Base-by-base conservation (phyloP, 2,888 invertebrate genomes). In the Drosophila gaucha region DNA sequence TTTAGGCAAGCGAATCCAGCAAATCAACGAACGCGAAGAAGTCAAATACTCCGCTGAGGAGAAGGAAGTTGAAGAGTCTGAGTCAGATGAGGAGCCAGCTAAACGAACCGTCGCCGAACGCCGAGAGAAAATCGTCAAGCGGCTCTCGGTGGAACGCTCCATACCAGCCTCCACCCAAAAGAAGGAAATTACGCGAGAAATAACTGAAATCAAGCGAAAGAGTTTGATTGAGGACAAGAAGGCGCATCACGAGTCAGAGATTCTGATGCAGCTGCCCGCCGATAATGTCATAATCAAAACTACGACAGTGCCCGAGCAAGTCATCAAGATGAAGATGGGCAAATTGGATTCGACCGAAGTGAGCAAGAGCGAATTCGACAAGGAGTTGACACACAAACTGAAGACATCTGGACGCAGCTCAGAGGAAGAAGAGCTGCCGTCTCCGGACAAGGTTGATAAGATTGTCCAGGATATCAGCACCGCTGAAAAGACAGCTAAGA, bases 1-100 rank as follows among this genome's bases (percentile, higher is more conserved):
- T 49, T 4, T 41, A 92, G 92, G 91, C 75, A 89, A 91, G 68
- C 86, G 90, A 55, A 90, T 91, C 56, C 91, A 91, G 79, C 91
- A 92, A 77, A 90, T 92, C 39, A 91, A 92, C 47, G 93, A 94
- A 82, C 91, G 92, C 68, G 95, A 95, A 80, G 96, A 96, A 91
- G 93, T 94, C 28, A 96, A 96, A 90, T 96, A 96, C 89, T 95
- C 95, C 0, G 96, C 96, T 0, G 96, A 96, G 92, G 96, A 96
- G 80, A 96, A 96, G 89, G 94, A 94, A 63, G 92, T 95, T 4
- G 93, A 95, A 59, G 95, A 95, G 46, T 94, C 93, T 2, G 93
- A 93, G 71, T 92, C 92, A 6, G 93, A 95, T 69, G 94, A 94
- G 86, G 95, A 95, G 72, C 92, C 92, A 47, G 93, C 94, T 20